phyloP scores from a whole-genome alignment of 2,888 invertebrate species.

The Scaptomyza caliginosa region DNA sequence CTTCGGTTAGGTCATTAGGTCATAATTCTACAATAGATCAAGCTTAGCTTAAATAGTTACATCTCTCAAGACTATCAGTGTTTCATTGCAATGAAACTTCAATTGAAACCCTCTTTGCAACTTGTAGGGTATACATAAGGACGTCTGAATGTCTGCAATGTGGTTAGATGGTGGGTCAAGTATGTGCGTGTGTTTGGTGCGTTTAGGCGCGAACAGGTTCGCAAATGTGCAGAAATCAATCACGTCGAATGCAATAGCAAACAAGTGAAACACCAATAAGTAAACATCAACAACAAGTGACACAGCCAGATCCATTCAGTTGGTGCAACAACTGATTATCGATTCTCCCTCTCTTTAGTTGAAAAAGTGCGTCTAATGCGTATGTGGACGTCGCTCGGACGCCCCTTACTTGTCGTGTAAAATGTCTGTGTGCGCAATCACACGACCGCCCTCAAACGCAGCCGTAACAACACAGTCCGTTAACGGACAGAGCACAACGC shows the following conservation, averaged over 20 bases:
- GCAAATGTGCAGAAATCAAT: slow-evolving; percentile 55
- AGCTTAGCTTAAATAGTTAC: not conserved
- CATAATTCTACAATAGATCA: not conserved
- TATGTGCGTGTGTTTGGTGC: slow-evolving; percentile 4
- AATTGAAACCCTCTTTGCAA: not conserved
- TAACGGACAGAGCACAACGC: slow-evolving; percentile 12
- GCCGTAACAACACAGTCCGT: slow-evolving; percentile 15
- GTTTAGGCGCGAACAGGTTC: slow-evolving; percentile 58
- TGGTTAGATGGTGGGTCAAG: slow-evolving; percentile 23
- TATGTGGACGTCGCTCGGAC: slow-evolving; percentile 27
- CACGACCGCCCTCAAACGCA: slow-evolving; percentile 51
- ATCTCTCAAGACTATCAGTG: too few relatives aligned
- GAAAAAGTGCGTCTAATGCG: slow-evolving; percentile 47
- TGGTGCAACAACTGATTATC: slow-evolving; percentile 3
- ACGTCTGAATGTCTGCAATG: not conserved
- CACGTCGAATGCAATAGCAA: slow-evolving; percentile 24
- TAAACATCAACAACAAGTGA: slow-evolving; percentile 13
- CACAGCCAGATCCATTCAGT: not conserved
- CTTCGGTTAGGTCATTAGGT: not conserved
- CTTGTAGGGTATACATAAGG: not conserved
- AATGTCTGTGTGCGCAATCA: slow-evolving; percentile 83
- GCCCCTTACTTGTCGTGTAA: slow-evolving; percentile 67
- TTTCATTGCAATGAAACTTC: too few relatives aligned
- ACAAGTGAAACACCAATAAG: slow-evolving; percentile 10
- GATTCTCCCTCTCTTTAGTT: not conserved